These are phyloP conservation scores for Synergus laeviventris DNA, from an alignment of 2,888 invertebrate genomes.

Conservation along the genomic window DNA sequence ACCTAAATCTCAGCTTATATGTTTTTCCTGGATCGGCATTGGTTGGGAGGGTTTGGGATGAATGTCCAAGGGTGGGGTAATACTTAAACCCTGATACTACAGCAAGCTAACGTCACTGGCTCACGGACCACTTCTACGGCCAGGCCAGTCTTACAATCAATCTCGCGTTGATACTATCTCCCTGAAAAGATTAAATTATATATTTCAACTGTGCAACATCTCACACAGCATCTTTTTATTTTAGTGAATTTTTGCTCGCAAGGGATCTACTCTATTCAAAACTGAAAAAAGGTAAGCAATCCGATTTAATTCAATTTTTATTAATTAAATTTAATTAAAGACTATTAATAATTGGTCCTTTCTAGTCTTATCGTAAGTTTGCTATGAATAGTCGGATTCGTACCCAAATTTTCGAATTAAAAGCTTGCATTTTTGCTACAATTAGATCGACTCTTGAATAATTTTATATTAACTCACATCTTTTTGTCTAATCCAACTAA, in stretches of 20 bases:
- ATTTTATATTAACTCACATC: too few species aligned
- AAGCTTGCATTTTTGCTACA: too few species aligned
- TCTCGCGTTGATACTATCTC: constrained; percentile 20
- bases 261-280: background rate
- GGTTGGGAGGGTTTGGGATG: background rate
- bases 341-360: too few species aligned
- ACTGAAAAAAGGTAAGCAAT: background rate
- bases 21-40: background rate
- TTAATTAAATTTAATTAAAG: too few species aligned
- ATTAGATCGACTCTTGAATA: too few species aligned
- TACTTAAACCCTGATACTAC: constrained; percentile 27
- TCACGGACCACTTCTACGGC: constrained; percentile 11
- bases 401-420: too few species aligned
- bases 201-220: background rate
- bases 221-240: background rate
- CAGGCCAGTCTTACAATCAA: constrained; percentile 25
- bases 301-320: background rate
- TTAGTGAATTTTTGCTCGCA: background rate
- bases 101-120: constrained; percentile 20
- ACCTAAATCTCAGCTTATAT: background rate
- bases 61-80: constrained; percentile 10
- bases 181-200: background rate
- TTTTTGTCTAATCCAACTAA: background rate
- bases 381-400: too few species aligned
- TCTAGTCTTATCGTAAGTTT: too few species aligned